Evolutionary conservation across 2,113 vertebrate genomes (phyloP).

Genomic region (Hylia prasina): DNA sequence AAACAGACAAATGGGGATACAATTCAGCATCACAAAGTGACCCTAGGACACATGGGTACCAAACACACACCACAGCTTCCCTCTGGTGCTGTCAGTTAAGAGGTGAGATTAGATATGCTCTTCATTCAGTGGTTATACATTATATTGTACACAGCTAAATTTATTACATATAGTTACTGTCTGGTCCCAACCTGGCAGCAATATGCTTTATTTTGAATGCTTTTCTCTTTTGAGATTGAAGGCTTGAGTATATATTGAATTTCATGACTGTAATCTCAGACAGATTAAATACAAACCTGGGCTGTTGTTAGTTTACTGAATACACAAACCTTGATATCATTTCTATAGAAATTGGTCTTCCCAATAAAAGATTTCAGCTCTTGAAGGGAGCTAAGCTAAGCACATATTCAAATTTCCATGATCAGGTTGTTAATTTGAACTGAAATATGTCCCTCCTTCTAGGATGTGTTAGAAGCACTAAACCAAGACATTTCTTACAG

Average conservation of each 20-base stretch:
- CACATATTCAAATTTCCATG: not conserved
- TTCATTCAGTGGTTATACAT: not conserved
- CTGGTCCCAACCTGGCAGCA: not conserved
- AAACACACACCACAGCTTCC: not conserved
- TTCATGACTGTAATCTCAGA: not conserved
- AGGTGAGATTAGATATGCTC: not conserved
- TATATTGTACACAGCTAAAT: not conserved
- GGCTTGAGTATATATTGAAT: not conserved
- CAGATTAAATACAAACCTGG: not conserved
- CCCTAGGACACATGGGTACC: not conserved
- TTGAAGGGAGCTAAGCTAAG: not conserved
- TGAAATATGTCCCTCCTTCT: not conserved
- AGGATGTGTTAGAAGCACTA: not conserved
- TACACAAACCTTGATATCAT: not conserved
- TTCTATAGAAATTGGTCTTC: not conserved
- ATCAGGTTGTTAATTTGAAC: not conserved
- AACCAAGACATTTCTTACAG: not conserved
- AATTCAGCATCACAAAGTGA: not conserved
- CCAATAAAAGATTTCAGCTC: not conserved
- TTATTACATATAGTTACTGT: not conserved
- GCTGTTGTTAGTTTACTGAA: not conserved
- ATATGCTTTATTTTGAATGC: not conserved
- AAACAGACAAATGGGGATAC: not conserved
- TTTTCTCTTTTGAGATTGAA: not conserved
- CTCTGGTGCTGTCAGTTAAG: not conserved